Base-by-base conservation (phyloP, 37 sponge, comb jelly and placozoan species). In the Crambe crambe region DNA sequence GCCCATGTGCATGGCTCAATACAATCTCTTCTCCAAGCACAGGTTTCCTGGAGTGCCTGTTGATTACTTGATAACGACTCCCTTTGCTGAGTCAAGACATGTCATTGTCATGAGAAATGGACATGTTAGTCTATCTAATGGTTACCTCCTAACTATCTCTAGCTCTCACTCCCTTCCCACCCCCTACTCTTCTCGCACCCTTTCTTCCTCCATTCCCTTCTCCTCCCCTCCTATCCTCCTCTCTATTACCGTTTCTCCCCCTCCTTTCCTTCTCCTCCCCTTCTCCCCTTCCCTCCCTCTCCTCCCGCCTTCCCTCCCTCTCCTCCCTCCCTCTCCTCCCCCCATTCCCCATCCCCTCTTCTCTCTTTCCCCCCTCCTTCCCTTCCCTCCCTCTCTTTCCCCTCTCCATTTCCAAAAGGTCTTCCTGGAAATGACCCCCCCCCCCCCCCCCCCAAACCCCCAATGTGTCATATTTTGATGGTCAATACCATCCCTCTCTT, bases 1-100 rank as follows among this genome's bases (percentile, higher is more conserved):
- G 23, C 95, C 95, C 12, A 66, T 89, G 71, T 86, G 91, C 31
- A 94, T 94, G 95, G 39, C 56, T 1, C 95, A 94, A 72, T 87
- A 87, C 72, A 42, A 65, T 37, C 26, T 76, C 65, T 77, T 70
- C 70, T 89, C 74, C 35, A 75, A 72, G 75, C 86, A 84, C 36
- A 73, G 95, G 15, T 82, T 95, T 25, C 92, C 95, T 8, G 59
- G 71, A 0, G 35, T 42, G 10, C 22, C 64, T 35, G 78, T 58
- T 30, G 95, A 94, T 78, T 75, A 44, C 20, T 37, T 39, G 27
- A 64, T 81, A 34, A 36, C 68, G 17, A 84, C 83, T 2, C 75
- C 80, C 22, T 54, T 79, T 22, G 26, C 31, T 3, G 79, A 89
- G 36, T 75, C 83, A 39, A 34, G 80, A 26, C 91, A 94, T 58